A percentile compares a stretch with the other conserved stretches of the same genome.
Evolutionary conservation across 64 coral and sea anemone genomes (phyloP).

Genomic region (Pocillopora verrucosa): DNA sequence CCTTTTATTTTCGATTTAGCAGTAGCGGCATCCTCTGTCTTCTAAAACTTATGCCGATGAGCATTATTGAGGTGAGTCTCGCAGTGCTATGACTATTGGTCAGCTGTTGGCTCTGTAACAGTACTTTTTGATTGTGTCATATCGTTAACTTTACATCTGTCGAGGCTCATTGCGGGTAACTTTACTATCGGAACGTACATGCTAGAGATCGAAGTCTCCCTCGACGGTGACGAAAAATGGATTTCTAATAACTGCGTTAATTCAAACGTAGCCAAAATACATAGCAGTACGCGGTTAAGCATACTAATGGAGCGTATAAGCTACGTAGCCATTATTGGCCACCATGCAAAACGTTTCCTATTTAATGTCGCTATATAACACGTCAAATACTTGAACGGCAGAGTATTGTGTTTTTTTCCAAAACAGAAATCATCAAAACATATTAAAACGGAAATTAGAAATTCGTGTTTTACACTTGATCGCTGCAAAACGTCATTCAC

Average conservation of each 20-base stretch:
- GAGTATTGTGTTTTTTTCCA: no score
- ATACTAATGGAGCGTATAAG: no score
- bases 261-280: neutral
- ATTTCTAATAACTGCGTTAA: neutral
- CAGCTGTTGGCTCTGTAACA: neutral
- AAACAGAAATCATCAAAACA: neutral
- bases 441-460: neutral
- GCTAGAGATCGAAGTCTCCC: neutral
- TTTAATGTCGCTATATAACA: no score
- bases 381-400: no score
- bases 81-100: neutral
- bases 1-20: no score
- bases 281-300: no score
- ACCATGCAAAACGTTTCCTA: no score
- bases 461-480: neutral
- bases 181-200: neutral
- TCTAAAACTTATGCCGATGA: neutral
- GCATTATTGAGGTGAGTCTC: neutral
- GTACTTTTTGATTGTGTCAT: neutral
- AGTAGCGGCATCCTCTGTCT: neutral
- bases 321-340: no score
- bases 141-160: neutral
- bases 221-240: conserved; percentile 1
- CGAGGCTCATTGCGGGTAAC: no score
- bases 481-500: no score